phyloP scores from a whole-genome alignment of 2,888 invertebrate genomes.

The Yponomeuta malinellus region DNA sequence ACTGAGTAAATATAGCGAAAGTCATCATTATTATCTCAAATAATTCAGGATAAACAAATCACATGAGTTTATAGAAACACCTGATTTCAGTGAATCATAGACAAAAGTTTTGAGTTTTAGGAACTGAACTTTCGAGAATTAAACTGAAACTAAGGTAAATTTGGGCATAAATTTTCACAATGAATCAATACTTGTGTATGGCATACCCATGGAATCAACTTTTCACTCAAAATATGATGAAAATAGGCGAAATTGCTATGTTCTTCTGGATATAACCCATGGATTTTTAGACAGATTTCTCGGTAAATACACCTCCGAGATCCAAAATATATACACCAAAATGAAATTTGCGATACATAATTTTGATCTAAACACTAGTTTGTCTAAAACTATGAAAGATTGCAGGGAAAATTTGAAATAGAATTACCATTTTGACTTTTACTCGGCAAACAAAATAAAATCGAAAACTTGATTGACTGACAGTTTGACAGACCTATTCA shows the following conservation, averaged over 20 bases:
- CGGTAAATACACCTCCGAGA: conserved; percentile 29
- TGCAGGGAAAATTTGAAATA: conserved; percentile 41
- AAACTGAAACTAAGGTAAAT: background rate
- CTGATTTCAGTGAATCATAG: conserved; percentile 10
- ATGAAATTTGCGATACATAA: conserved; percentile 24
- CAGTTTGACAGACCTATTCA: background rate
- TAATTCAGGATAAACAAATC: conserved; percentile 1
- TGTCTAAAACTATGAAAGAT: conserved; percentile 32
- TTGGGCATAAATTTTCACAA: background rate
- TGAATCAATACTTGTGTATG: background rate
- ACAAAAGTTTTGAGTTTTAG: background rate
- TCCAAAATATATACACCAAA: conserved; percentile 36
- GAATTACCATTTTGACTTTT: conserved; percentile 60
- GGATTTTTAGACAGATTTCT: conserved; percentile 26
- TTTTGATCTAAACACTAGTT: conserved; percentile 4
- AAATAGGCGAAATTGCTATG: conserved; percentile 8
- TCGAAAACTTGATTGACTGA: background rate
- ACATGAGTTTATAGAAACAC: conserved; percentile 11
- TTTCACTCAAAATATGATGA: conserved; percentile 6
- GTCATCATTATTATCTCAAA: background rate
- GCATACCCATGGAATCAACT: background rate
- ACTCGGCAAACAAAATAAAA: conserved; percentile 16
- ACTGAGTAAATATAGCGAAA: background rate
- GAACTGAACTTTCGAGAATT: background rate
- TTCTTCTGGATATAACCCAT: conserved; percentile 25